Percentiles rank a stretch among this genome's conserved stretches.
Evolutionary conservation across 2,888 invertebrate genomes (phyloP).

Genomic region (Melangyna quadrimaculata): DNA sequence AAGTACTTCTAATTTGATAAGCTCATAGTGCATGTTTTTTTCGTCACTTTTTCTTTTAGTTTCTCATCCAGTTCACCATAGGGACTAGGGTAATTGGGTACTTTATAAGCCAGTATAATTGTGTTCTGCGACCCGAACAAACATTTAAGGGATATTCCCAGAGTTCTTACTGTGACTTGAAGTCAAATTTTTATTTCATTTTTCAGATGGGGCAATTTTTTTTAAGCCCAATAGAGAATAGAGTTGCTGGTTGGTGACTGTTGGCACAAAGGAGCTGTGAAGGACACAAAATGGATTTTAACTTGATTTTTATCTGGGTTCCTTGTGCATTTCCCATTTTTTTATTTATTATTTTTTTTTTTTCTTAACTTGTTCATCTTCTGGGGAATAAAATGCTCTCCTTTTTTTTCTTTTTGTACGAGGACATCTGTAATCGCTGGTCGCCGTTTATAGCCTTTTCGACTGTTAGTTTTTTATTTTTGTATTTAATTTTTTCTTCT

Average conservation of each 20-base stretch:
- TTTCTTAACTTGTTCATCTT: background rate
- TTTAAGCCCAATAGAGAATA: conserved; percentile 27
- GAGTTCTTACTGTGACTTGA: conserved; percentile 35
- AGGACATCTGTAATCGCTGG: conserved; percentile 60
- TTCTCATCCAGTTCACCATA: conserved; percentile 36
- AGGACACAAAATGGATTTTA: conserved; percentile 53
- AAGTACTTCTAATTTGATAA: conserved; percentile 22
- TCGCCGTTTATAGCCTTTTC: conserved; percentile 50
- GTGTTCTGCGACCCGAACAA: conserved; percentile 56
- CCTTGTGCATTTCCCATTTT: conserved; percentile 20
- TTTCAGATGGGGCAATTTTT: conserved; percentile 40
- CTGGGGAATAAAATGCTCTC: background rate
- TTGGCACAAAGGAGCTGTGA: conserved; percentile 3
- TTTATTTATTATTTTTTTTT: background rate
- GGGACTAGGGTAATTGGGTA: conserved; percentile 61
- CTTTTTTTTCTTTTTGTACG: background rate
- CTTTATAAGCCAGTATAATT: conserved; percentile 69
- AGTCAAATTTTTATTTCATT: conserved; percentile 49
- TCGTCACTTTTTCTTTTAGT: background rate
- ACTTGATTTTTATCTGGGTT: conserved; percentile 65
- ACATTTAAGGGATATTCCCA: conserved; percentile 44
- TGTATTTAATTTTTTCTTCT: background rate
- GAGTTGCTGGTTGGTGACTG: conserved; percentile 12
- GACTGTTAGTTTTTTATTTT: conserved; percentile 9
- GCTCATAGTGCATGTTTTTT: conserved; percentile 17